Conservation (phyloP, 2,113 vertebrate genomes). For the Gavialis gangeticus region DNA sequence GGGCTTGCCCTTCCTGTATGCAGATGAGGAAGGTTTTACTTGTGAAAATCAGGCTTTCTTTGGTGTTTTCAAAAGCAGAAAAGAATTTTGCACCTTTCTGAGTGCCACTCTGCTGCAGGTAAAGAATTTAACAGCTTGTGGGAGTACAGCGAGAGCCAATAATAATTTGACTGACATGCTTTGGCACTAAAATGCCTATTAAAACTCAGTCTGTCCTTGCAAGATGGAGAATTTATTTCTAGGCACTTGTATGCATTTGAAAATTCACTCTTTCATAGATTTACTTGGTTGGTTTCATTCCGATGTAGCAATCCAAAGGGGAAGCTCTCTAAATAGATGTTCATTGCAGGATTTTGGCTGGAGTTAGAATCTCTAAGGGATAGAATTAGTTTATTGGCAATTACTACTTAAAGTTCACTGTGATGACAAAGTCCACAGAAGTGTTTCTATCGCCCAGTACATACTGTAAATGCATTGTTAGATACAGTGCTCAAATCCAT, state of each 20-base stretch:
- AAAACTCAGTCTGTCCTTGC: slow-evolving; percentile 62
- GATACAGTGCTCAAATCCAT: neutral
- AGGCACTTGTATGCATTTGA: slow-evolving; percentile 43
- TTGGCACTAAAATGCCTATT: slow-evolving; percentile 65
- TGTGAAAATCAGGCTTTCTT: slow-evolving; percentile 65
- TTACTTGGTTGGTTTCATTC: neutral
- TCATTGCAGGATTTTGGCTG: neutral
- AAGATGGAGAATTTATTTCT: slow-evolving; percentile 52
- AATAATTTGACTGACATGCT: slow-evolving; percentile 76
- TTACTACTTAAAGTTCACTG: slow-evolving; percentile 44
- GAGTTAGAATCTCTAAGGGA: slow-evolving; percentile 36
- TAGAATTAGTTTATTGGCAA: slow-evolving; percentile 44
- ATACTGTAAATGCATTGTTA: slow-evolving; percentile 18
- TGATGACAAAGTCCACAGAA: slow-evolving; percentile 1
- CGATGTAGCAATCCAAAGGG: neutral
- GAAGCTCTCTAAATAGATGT: neutral
- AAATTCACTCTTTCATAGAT: slow-evolving; percentile 54
- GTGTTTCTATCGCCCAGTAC: slow-evolving; percentile 37
- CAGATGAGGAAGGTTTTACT: slow-evolving; percentile 49
- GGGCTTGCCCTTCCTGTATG: neutral
- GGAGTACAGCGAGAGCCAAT: slow-evolving; percentile 73
- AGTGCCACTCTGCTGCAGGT: slow-evolving; percentile 79
- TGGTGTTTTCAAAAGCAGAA: slow-evolving; percentile 77
- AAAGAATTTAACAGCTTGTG: slow-evolving; percentile 82
- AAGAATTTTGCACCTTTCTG: slow-evolving; percentile 82